Base-by-base conservation (phyloP, 2,797 vertebrate genomes). In the Orestias chungarensis region DNA sequence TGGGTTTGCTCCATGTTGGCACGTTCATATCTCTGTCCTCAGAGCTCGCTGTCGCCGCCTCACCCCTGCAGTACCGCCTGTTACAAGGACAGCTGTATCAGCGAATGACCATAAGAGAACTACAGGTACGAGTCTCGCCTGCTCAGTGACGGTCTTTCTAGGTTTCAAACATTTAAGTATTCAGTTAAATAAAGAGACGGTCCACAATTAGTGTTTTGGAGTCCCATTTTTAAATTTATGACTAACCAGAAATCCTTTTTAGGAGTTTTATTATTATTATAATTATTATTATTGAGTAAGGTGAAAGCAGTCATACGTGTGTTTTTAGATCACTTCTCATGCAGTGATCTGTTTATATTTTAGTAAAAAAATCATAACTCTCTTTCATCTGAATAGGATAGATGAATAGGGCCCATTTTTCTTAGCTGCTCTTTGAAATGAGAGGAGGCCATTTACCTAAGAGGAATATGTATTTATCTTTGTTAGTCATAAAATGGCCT, bases 21-120 rank as follows among this genome's bases (percentile, higher is more conserved):
- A 86, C 89, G 66, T 97, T 96, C 82, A 74, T 92, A 40, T 90
- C 89, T 68, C 83, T 93, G 83, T 92, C 93, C 40, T 90, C 95
- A 67, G 81, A 93, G 57, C 93, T 94, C 0, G 95, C 95, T 54
- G 91, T 89, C 29, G 73, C 85, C 31, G 91, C 93, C 29, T 87
- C 95, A 40, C 94, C 94, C 18, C 87, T 93, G 66, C 74, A 83
- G 25, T 88, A 95, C 79, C 95, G 94, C 47, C 87, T 52, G 68
- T 76, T 85, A 12, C 92, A 89, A 64, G 92, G 92, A 4, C 94
- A 94, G 76, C 91, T 96, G 44, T 94, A 95, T 88, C 93, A 94
- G 17, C 91, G 2, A 52, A 94, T 95, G 74, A 96, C 96, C 35
- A 93, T 99, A 70, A 76, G 73, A 65, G 92, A 96, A 43, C 86